Conservation (phyloP, 2,113 vertebrate genomes). For the Scartelaos histophorus region DNA sequence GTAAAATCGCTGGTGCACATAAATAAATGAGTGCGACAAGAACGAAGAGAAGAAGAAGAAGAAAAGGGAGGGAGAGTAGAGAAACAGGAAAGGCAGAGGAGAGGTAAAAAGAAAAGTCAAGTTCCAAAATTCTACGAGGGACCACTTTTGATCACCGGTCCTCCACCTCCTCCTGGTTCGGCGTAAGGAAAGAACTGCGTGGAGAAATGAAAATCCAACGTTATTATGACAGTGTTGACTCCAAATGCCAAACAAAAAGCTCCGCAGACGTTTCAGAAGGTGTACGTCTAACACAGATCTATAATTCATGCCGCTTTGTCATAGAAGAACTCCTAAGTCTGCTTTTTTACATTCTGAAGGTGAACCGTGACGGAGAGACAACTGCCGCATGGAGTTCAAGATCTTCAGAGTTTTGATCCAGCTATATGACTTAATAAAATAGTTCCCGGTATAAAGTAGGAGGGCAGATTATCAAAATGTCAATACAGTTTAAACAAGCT, state of each 20-base stretch:
- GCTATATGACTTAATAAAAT: too few species aligned
- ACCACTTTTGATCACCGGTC: conserved; percentile 44
- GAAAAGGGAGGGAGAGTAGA: conserved; percentile 15
- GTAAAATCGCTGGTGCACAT: conserved; percentile 29
- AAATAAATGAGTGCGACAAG: conserved; percentile 45
- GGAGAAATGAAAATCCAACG: conserved; percentile 17
- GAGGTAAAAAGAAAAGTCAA: conserved; percentile 17
- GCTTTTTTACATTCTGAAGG: not conserved
- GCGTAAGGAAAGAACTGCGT: conserved; percentile 32
- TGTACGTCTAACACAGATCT: conserved; percentile 47
- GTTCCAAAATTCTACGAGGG: conserved; percentile 24
- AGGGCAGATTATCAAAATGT: too few species aligned
- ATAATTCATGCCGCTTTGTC: conserved; percentile 53
- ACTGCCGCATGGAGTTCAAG: too few species aligned
- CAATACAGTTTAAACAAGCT: too few species aligned
- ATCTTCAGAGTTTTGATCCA: too few species aligned
- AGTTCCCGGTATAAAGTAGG: too few species aligned
- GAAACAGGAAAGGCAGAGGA: conserved; percentile 18
- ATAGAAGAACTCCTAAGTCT: conserved; percentile 39
- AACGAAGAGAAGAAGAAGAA: conserved; percentile 14
- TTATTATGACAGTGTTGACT: conserved; percentile 22
- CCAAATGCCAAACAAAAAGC: conserved; percentile 12
- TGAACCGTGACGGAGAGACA: too few species aligned
- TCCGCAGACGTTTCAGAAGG: conserved; percentile 13
- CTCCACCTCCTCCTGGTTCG: conserved; percentile 20